Percentiles rank a stretch among this genome's conserved stretches.
Conservation (phyloP, 2,113 vertebrate genomes). For the Rhagologus leucostigma region DNA sequence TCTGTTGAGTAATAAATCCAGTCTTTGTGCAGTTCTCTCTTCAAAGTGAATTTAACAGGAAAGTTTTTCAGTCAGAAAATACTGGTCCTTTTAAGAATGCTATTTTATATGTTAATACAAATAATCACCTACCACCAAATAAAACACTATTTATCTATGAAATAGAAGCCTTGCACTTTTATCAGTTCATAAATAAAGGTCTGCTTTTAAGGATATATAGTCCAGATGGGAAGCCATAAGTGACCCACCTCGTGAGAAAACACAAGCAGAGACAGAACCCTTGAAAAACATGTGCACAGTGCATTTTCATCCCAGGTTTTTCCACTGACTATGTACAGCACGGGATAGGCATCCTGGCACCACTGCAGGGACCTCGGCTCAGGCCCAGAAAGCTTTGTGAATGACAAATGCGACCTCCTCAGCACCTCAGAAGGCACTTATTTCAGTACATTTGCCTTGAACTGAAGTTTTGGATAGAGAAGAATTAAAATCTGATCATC, state of each 20-base stretch:
- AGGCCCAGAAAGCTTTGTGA: background rate
- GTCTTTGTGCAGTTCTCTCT: background rate
- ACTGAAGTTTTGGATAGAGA: background rate
- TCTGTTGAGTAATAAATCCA: slow-evolving; percentile 50
- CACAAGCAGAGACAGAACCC: background rate
- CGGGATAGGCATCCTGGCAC: background rate
- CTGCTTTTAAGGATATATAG: background rate
- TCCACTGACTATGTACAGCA: background rate
- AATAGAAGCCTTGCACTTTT: background rate
- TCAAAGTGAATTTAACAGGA: slow-evolving; percentile 17
- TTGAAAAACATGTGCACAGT: background rate
- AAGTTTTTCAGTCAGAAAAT: background rate
- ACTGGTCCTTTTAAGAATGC: background rate
- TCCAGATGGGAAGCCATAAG: background rate
- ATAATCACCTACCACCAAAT: background rate
- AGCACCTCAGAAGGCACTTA: background rate
- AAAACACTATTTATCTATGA: background rate
- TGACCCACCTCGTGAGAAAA: background rate
- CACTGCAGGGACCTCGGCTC: background rate
- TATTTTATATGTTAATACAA: background rate
- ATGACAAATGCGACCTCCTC: background rate
- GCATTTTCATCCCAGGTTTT: background rate
- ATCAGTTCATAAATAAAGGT: background rate
- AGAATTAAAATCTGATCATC: background rate
- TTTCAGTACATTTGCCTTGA: background rate